Base-by-base conservation (phyloP, 2,888 invertebrate species). In the Mythimna pallens region DNA sequence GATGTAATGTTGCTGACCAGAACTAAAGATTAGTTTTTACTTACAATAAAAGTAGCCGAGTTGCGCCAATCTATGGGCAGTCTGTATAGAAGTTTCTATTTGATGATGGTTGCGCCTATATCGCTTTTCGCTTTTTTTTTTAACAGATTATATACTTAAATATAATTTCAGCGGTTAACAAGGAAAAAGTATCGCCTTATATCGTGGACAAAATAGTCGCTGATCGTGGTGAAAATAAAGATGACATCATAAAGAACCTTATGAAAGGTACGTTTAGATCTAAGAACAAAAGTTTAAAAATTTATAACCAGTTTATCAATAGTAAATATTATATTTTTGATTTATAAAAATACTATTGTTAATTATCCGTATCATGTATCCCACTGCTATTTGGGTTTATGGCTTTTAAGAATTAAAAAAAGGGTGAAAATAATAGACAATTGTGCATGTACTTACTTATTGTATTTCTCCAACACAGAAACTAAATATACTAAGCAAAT, bases 241-340 rank as follows among this genome's bases (percentile, higher is more conserved):
- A 52, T 43, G 72, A 52, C 5, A 71, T 73, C 17, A 36, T 72
- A n/a, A 17, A 79, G 25, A 71, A 79, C 25, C 72, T 79, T 3
- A 3, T 34, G 5, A 34, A 71, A 52, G 52, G 73, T 71, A 43
- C 59, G 36, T 59, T 10, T 59, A 40, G 14, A 36, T 5, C 8
- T 1, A 4, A 10, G 47, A 22, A 0, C 20, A 17, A 7, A 1
- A 7, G n/a, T 1, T 20, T 7, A 6, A 2, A 9, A 2, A 4
- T 14, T 3, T 6, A 9, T 1, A 55, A 20, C 25, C 2, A 25
- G 25, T 55, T 47, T 14, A 55, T 2, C 14, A 25, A 55, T 25
- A 14, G 14, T 25, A 25, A 25, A 25, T 55, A 55, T 54, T n/a
- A 2, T 22, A 12, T 5, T 5, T 30, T 30, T 30, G 30, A 30